Conservation (phyloP, 2,113 vertebrate species). For the Atractosteus spatula region DNA sequence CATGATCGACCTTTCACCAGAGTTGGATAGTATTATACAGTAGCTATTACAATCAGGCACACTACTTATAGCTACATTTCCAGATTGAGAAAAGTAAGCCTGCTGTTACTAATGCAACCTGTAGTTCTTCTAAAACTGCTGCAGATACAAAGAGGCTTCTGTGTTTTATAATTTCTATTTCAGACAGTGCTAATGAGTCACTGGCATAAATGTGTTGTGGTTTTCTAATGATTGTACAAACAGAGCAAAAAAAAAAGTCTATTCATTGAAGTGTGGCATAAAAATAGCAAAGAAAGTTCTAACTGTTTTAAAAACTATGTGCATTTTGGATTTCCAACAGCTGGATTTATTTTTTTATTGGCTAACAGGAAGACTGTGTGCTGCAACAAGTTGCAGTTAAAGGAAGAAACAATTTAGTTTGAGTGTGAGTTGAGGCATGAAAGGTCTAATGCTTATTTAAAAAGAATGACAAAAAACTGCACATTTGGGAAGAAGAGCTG, state of each 20-base stretch:
- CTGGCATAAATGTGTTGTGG: slow-evolving; percentile 31
- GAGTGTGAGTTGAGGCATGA: slow-evolving; percentile 22
- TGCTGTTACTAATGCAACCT: slow-evolving; percentile 28
- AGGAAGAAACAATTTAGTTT: slow-evolving; percentile 19
- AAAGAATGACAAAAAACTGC: slow-evolving; percentile 18
- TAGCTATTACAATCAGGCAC: too few relatives aligned
- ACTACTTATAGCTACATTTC: not conserved
- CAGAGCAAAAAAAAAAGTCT: slow-evolving; percentile 47
- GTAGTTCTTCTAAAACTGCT: slow-evolving; percentile 13
- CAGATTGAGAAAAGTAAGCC: not conserved
- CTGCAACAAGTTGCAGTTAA: slow-evolving; percentile 40
- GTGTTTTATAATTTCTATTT: slow-evolving; percentile 49
- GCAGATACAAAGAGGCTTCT: slow-evolving; percentile 45
- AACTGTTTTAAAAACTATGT: slow-evolving; percentile 34
- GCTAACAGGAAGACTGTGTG: slow-evolving; percentile 38
- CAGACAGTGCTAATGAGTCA: slow-evolving; percentile 57
- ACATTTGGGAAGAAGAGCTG: not conserved
- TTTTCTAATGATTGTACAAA: slow-evolving; percentile 49
- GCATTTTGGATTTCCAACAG: slow-evolving; percentile 47
- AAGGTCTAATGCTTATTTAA: slow-evolving; percentile 22
- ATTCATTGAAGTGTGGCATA: slow-evolving; percentile 50
- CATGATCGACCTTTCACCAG: too few relatives aligned
- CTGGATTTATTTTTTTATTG: slow-evolving; percentile 46
- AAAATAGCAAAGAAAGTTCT: slow-evolving; percentile 44
- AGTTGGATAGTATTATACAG: too few relatives aligned